A percentile compares a stretch with the other conserved stretches of the same genome.
Conservation (phyloP, 2,113 vertebrate species). For the Saccopteryx leptura region DNA sequence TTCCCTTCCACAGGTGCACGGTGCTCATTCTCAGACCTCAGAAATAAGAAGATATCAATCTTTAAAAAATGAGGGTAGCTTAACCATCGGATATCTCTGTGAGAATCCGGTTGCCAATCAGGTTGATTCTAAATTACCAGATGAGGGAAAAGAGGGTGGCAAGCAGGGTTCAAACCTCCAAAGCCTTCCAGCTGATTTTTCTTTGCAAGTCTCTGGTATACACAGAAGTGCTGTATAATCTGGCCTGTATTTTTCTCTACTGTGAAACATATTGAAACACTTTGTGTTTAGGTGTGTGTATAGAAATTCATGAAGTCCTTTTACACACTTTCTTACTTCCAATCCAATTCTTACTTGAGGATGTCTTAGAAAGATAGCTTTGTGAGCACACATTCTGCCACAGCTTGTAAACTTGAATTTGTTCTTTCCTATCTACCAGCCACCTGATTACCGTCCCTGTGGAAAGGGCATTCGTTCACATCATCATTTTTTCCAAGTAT, state of each 20-base stretch:
- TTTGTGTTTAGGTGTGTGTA: slow-evolving; percentile 76
- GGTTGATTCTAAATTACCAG: slow-evolving; percentile 56
- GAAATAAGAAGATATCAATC: neutral
- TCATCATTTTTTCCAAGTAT: slow-evolving; percentile 81
- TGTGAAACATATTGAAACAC: slow-evolving; percentile 74
- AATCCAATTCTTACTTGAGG: slow-evolving; percentile 45
- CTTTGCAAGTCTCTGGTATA: neutral
- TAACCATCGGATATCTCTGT: neutral
- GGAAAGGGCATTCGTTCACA: slow-evolving; percentile 76
- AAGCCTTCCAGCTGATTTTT: slow-evolving; percentile 5
- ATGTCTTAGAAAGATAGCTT: slow-evolving; percentile 39
- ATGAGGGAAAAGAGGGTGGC: slow-evolving; percentile 9
- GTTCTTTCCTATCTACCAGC: slow-evolving; percentile 80
- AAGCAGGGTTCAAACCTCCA: slow-evolving; percentile 29
- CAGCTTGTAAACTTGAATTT: slow-evolving; percentile 69
- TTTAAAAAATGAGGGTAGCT: neutral
- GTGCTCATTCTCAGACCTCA: neutral
- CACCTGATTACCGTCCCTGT: slow-evolving; percentile 76
- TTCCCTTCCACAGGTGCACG: slow-evolving; percentile 76
- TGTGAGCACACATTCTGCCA: slow-evolving; percentile 54
- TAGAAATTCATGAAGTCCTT: slow-evolving; percentile 72
- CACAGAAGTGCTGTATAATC: slow-evolving; percentile 57
- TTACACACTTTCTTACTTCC: neutral
- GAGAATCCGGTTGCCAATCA: slow-evolving; percentile 47
- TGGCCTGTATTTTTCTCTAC: slow-evolving; percentile 69